Percentiles rank a stretch among this genome's conserved stretches.
Evolutionary conservation across 2,888 invertebrate genomes (phyloP).

Genomic region (Hipparchia semele): DNA sequence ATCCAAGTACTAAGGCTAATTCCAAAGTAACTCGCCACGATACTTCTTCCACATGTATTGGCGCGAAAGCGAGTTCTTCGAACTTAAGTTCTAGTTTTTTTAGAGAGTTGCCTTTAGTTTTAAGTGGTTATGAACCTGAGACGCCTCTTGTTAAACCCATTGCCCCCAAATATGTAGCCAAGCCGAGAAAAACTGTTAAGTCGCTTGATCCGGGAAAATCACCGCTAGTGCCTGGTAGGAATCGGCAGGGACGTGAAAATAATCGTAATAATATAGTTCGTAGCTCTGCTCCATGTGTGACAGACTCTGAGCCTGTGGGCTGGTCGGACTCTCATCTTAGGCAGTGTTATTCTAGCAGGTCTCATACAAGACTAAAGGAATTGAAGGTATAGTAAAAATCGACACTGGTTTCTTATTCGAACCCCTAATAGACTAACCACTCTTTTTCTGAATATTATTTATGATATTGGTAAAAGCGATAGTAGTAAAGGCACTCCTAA

Average conservation of each 20-base stretch:
- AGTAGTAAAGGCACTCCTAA: too few species aligned
- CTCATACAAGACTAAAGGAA: slow-evolving; percentile 64
- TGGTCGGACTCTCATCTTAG: slow-evolving; percentile 58
- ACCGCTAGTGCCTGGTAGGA: slow-evolving; percentile 49
- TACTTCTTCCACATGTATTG: slow-evolving; percentile 55
- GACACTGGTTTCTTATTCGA: background rate
- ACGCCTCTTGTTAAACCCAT: slow-evolving; percentile 45
- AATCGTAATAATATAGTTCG: slow-evolving; percentile 45
- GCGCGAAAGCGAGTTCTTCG: slow-evolving; percentile 68
- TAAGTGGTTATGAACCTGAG: slow-evolving; percentile 63
- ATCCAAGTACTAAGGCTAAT: slow-evolving; percentile 53
- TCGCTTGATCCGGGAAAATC: slow-evolving; percentile 63
- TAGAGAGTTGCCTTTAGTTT: slow-evolving; percentile 67
- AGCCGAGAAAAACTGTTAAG: slow-evolving; percentile 67
- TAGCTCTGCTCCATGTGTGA: slow-evolving; percentile 58
- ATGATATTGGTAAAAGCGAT: background rate
- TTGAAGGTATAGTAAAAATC: slow-evolving; percentile 56
- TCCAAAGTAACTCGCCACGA: slow-evolving; percentile 65
- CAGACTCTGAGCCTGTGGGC: slow-evolving; percentile 46
- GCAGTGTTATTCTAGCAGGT: slow-evolving; percentile 63
- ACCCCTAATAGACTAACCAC: background rate
- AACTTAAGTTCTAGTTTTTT: slow-evolving; percentile 58
- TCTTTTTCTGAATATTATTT: background rate
- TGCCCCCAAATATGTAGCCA: slow-evolving; percentile 57
- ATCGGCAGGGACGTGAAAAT: slow-evolving; percentile 43